Evolutionary conservation across 2,888 invertebrate species (phyloP).

Genomic region (Cerceris rybyensis): DNA sequence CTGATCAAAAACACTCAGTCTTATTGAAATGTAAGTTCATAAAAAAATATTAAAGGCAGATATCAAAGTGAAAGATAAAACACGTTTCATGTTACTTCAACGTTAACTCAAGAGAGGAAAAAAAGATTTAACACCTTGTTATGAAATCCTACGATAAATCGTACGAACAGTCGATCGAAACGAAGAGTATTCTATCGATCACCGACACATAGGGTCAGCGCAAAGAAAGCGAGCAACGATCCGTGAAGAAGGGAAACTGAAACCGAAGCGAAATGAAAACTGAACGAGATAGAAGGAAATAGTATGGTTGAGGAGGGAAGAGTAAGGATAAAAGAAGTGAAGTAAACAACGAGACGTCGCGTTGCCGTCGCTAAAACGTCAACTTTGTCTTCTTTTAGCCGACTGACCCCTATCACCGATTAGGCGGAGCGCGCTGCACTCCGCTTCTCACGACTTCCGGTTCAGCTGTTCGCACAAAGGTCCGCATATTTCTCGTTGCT

Average conservation of each 20-base stretch:
- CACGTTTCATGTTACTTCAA: too few species aligned
- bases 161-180: not conserved
- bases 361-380: slow-evolving; percentile 34
- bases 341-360: slow-evolving; percentile 28
- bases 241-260: not conserved
- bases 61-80: too few species aligned
- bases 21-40: too few species aligned
- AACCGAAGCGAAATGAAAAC: slow-evolving; percentile 5
- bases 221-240: not conserved
- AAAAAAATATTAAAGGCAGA: too few species aligned
- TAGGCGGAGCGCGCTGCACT: slow-evolving; percentile 65
- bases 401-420: slow-evolving; percentile 68
- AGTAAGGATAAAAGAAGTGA: not conserved
- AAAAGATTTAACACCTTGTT: not conserved
- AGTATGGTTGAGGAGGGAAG: not conserved
- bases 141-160: not conserved
- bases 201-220: not conserved
- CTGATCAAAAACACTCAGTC: too few species aligned
- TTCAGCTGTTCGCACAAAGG: slow-evolving; percentile 68
- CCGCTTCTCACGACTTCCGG: slow-evolving; percentile 68
- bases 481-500: slow-evolving; percentile 64
- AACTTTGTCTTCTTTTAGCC: slow-evolving; percentile 49
- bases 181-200: not conserved
- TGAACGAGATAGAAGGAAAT: not conserved
- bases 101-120: too few species aligned